Base-by-base conservation (phyloP, 2,797 vertebrate species). In the Takifugu rubripes region DNA sequence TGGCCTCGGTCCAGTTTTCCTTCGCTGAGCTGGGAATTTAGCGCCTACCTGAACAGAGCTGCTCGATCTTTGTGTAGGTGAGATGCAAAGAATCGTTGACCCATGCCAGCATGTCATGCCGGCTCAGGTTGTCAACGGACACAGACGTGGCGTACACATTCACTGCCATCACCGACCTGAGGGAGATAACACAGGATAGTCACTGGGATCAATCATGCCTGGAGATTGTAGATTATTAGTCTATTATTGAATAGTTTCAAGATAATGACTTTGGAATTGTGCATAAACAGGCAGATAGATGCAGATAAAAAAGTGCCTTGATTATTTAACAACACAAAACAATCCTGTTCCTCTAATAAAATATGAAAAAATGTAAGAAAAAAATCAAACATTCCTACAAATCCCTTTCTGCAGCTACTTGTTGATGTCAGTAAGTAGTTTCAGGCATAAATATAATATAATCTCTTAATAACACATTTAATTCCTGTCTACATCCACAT, bases 91-190 rank as follows among this genome's bases (percentile, higher is more conserved):
- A 98, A 66, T 99, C 96, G 21, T 99, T 99, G 89, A 99, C 93
- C 97, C 97, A 99, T 0, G 96, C 94, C 72, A 99, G 89, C 95
- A 99, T 98, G 78, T 99, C 97, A 90, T 99, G 97, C 73, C 97
- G 92, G 84, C 96, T 98, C 87, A 98, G 91, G 90, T 98, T 99
- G 85, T 99, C 96, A 56, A 93, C 96, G 83, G 96, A 97, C 89
- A 98, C 95, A 11, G 96, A 99, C 1, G 97, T 98, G 71, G 96
- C 93, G 78, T 97, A 94, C 86, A 99, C 96, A 90, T 99, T 98
- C 90, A 98, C 95, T 81, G 97, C 97, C 97, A 99, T 99, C 83
- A 92, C 93, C 90, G 87, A 70, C 67, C 69, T 70, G 71, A 46
- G 49, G 70, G 3, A 56, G 11, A 68, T 24, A 33, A 46, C 53